Evolutionary conservation across 2,113 vertebrate species (phyloP), one percentile per base, ranked within the genome.

Genomic region (Elanus axillaris): DNA sequence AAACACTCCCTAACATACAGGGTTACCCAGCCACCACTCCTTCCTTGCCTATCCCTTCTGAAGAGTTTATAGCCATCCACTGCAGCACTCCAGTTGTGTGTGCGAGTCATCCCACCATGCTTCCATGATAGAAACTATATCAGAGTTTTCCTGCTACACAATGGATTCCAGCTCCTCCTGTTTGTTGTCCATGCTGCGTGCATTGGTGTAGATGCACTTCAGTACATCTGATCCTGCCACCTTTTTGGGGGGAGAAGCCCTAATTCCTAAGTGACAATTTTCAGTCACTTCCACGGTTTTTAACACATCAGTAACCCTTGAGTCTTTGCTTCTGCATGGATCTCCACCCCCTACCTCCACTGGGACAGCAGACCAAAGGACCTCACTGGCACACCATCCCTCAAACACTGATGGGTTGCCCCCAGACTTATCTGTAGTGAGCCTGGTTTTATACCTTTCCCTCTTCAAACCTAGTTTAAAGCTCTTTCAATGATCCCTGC

Each of bases 321-420:
- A 36, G 32, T 25, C 32, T 50, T 58, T 82, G 56, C 19, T 50
- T 45, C 32, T 56, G 38, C 36, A 40, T 31, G 43, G 8, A 19
- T 82, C 50, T 71, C 48, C 56, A 50, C n/a, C 47, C 18, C 13
- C 19, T 6, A 4, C 16, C 11, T 34, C 22, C 36, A 43, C 36
- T n/a, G 43, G 25, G 27, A 43, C 11, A 31, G 38, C 10, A 87
- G 36, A 63, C 26, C 26, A 16, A 74, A 62, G 21, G 20, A 10
- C 18, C 16, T 63, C 26, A 4, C 32, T 43, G 16, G 13, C 42
- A 56, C 16, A 23, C 13, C 0, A 0, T 13, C 19, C 13, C 40
- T 74, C 53, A n/a, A 58, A 74, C 34, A 19, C 12, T 36, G 55
- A 6, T 53, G 52, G 27, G 15, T 29, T 53, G 26, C 13, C 16